Evolutionary conservation across 2,113 vertebrate species (phyloP), one percentile per base, ranked within the genome.

Genomic region (Rostratula benghalensis): DNA sequence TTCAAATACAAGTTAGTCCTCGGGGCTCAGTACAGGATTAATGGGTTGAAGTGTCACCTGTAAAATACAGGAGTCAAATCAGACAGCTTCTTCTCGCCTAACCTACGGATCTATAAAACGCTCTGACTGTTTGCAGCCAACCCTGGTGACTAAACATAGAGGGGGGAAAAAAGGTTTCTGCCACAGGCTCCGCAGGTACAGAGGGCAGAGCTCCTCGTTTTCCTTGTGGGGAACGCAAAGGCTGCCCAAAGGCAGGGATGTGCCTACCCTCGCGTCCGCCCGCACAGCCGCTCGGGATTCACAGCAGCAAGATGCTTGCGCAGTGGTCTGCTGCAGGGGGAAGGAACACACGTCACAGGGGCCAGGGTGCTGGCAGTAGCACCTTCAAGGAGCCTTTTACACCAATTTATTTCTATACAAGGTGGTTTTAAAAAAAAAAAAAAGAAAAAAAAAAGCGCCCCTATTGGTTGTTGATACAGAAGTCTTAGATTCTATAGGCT

Each of bases 351-450:
- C 82, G 0, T 87, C 82, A 95, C 92, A 91, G 94, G 91, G 93
- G 83, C 85, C 85, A 93, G 41, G 90, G 59, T 94, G 94, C 93
- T 87, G 7, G 1, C 84, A 96, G 87, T 95, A 98, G 95, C 50
- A 97, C 96, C 97, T 97, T 92, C 97, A 41, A 89, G 92, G 93
- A 97, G 95, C 97, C 97, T 98, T 98, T 98, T 96, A 98, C 98
- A 98, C 70, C 94, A 95, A 97, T 98, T 98, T 98, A 98, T 98
- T 98, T 98, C 97, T 98, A 98, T 97, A 98, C 98, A 98, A 97
- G 96, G 92, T 94, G 96, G 96, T 98, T 97, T 85, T 97, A 97
- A 95, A 93, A 79, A 73, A 57, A 88, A 92, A 94, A 95, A 92
- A 57, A n/a, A n/a, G n/a, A n/a, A n/a, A n/a, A n/a, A n/a, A n/a